Conservation (phyloP, 1,140 invertebrate species). For the Drosophila hydei region DNA sequence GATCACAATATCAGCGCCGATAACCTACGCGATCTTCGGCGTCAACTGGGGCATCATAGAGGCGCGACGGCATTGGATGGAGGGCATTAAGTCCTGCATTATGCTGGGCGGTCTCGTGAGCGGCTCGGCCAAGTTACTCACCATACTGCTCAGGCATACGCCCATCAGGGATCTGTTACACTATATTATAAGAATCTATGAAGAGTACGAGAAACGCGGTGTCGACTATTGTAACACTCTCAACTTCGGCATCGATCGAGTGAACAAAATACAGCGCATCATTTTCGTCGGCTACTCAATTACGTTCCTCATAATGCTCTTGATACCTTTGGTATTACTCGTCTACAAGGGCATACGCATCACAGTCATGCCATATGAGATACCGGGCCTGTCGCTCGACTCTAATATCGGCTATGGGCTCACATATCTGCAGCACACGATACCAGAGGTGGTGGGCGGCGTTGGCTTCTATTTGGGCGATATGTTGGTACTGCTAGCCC, state of each 20-base stretch:
- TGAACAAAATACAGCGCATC: conserved; percentile 24
- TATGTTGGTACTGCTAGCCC: conserved; percentile 36
- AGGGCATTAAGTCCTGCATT: conserved; percentile 40
- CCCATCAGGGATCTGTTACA: conserved; percentile 25
- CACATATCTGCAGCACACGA: conserved; percentile 49
- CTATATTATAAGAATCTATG: conserved; percentile 19
- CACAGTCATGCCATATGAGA: conserved; percentile 45
- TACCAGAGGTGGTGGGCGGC: conserved; percentile 38
- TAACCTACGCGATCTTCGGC: conserved; percentile 40
- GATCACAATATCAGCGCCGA: conserved; percentile 31
- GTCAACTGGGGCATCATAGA: conserved; percentile 29
- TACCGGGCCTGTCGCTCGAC: conserved; percentile 54
- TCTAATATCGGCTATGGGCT: conserved; percentile 34
- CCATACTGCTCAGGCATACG: conserved; percentile 33
- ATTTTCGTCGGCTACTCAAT: conserved; percentile 47
- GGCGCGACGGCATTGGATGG: conserved; percentile 37
- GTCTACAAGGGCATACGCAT: conserved; percentile 47
- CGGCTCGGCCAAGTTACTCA: conserved; percentile 34
- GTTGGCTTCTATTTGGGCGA: conserved; percentile 59
- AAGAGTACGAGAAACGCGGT: conserved; percentile 39
- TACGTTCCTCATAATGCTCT: conserved; percentile 38
- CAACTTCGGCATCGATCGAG: conserved; percentile 41
- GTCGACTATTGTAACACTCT: conserved; percentile 3
- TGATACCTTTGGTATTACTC: conserved; percentile 25
- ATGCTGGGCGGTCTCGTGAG: conserved; percentile 51